These are phyloP conservation scores for Phyllotis vaccarum DNA, from an alignment of 2,797 vertebrate species.

Conservation along the genomic window DNA sequence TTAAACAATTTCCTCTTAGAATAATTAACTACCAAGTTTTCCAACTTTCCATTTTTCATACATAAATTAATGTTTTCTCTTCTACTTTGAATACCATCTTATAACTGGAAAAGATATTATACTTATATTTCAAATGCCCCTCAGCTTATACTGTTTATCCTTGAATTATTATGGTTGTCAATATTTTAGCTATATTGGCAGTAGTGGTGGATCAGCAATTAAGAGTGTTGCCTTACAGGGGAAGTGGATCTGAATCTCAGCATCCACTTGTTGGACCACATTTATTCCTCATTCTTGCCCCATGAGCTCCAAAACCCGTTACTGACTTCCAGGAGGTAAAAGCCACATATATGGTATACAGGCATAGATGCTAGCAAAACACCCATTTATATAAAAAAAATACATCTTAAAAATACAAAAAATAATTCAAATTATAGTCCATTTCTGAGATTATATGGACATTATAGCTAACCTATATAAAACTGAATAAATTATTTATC, in stretches of 20 bases:
- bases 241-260: not conserved
- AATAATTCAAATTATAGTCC: not conserved
- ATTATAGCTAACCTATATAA: not conserved
- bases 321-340: not conserved
- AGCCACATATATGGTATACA: not conserved
- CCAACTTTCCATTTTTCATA: not conserved
- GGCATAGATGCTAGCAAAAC: not conserved
- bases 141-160: not conserved
- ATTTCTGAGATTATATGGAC: not conserved
- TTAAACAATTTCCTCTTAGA: conserved; percentile 4
- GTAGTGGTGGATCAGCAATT: not conserved
- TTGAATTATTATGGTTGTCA: not conserved
- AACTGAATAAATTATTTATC: not conserved
- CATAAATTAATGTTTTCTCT: not conserved
- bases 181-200: not conserved
- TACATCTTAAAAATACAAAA: not conserved
- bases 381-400: not conserved
- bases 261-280: not conserved
- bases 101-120: not conserved
- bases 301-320: not conserved
- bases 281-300: too few relatives aligned
- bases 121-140: not conserved
- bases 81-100: not conserved
- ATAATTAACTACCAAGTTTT: conserved; percentile 38
- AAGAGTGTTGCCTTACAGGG: not conserved